Evolutionary conservation across 1,140 invertebrate species (phyloP), one percentile per base, ranked within the genome.

Genomic region (Orchestia grillus): DNA sequence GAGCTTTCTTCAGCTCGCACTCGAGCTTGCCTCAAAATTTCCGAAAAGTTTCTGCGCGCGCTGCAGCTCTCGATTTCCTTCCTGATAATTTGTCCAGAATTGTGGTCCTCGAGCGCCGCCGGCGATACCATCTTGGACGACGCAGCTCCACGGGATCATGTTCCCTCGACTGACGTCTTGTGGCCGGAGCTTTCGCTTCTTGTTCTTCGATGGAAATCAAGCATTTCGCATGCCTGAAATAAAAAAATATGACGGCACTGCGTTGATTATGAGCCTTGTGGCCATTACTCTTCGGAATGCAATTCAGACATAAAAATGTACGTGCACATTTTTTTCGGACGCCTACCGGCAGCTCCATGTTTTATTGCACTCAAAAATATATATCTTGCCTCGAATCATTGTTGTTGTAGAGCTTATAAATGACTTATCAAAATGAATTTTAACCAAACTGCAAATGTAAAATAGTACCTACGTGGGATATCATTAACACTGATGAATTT

Each of bases 11-110:
- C 88, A 42, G 88, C 88, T 90, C 88, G 41, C 88, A 8, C 11
- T 90, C 88, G 4, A 90, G 41, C 88, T 90, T 44, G 88, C 88
- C n/a, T 90, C n/a, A 90, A 90, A 90, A 90, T 90, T 90, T 90
- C 88, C 15, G n/a, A 90, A 90, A 90, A 44, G 6, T 90, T 90
- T 41, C 43, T 90, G 15, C 28, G 88, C 16, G 88, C 43, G 36
- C 4, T 43, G 88, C 88, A 90, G 88, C 36, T 90, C 43, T 42
- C 88, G 88, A 42, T 44, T 90, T 90, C 43, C 28, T 90, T 90
- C 6, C 88, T 90, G 88, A 90, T 90, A 90, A 90, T 90, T 90
- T 90, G 88, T 90, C 88, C 62, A 36, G 88, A 90, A 90, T 44
- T 90, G 88, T 36, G 88, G 88, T 42, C 88, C 43, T 44, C 28